Base-by-base conservation (phyloP, 2,797 vertebrate genomes). In the Glyptemys insculpta region DNA sequence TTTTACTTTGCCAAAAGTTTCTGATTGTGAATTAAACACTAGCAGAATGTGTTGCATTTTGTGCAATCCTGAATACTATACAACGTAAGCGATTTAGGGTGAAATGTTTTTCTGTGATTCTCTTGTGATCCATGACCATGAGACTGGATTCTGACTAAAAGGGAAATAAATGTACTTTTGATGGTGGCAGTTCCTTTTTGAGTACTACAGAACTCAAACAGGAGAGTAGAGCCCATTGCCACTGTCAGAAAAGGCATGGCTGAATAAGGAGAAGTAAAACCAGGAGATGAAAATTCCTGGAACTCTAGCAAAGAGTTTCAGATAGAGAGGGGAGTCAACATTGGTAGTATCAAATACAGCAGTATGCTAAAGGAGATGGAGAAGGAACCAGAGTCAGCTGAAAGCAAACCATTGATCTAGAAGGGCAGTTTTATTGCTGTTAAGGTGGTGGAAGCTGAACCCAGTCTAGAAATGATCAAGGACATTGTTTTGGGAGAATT, bases 1-100 rank as follows among this genome's bases (percentile, higher is more conserved):
- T 86, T 89, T 76, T 49, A 92, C n/a, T 87, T 93, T 93, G 89
- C 91, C 86, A 94, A 0, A 92, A 91, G 56, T 44, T 86, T 88
- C 82, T 94, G 90, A 91, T 88, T 88, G 54, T 89, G 7, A 72
- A 49, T 89, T 79, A 88, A 96, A 49, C 56, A 16, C n/a, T 85
- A 5, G 0, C 19, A 50, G 19, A 85, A 50, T 29, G 59, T 79
- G 23, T 31, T 83, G 52, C 53, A 29, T 96, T 86, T 72, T 57
- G 62, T 83, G 8, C 65, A 90, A 23, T 44, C 44, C 7, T 85
- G 27, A 83, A 0, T n/a, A 41, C 5, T 8, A 10, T 0, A 0
- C 79, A 52, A 18, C 37, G 53, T 76, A 83, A 50, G 25, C 2
- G 5, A 56, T 83, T 79, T 8, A 27, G 31, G 5, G 31, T 76